Percentiles rank a stretch among this genome's conserved stretches.
Conservation (phyloP, 2,888 invertebrate genomes). For the Mesorhabditis spiculigera region DNA sequence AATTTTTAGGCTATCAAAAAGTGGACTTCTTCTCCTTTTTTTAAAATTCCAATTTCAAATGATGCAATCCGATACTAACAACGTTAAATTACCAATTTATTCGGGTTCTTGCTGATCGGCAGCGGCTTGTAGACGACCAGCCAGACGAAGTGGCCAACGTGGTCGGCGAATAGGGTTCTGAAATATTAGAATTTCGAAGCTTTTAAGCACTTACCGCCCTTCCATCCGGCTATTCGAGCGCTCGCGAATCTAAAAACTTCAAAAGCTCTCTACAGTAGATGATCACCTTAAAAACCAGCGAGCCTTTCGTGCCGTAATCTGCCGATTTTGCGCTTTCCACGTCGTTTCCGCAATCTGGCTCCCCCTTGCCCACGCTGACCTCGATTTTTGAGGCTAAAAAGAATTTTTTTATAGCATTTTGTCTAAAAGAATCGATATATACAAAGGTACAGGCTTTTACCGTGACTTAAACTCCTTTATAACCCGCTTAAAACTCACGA, state of each 20-base stretch:
- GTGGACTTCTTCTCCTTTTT: background rate
- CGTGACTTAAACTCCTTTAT: conserved; percentile 12
- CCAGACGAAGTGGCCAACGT: conserved; percentile 48
- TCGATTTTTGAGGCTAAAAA: conserved; percentile 23
- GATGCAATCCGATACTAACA: background rate
- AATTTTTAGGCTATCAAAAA: background rate
- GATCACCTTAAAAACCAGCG: background rate
- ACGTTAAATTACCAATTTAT: conserved; percentile 19
- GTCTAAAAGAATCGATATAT: background rate
- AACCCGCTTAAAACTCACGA: conserved; percentile 24
- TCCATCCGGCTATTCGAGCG: conserved; percentile 28
- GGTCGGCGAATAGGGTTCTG: conserved; percentile 42
- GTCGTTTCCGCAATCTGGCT: conserved; percentile 20
- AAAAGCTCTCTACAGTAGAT: background rate
- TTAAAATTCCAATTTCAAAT: background rate
- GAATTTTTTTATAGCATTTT: background rate
- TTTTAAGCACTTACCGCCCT: conserved; percentile 20
- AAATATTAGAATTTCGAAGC: background rate
- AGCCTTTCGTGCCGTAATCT: conserved; percentile 14
- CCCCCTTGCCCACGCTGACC: conserved; percentile 23
- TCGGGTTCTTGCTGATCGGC: conserved; percentile 22
- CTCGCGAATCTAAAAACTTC: conserved; percentile 15
- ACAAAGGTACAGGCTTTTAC: background rate
- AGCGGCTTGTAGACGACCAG: conserved; percentile 39
- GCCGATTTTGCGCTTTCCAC: conserved; percentile 41